Evolutionary conservation across 1,140 invertebrate species (phyloP).

Genomic region (Pinna nobilis): DNA sequence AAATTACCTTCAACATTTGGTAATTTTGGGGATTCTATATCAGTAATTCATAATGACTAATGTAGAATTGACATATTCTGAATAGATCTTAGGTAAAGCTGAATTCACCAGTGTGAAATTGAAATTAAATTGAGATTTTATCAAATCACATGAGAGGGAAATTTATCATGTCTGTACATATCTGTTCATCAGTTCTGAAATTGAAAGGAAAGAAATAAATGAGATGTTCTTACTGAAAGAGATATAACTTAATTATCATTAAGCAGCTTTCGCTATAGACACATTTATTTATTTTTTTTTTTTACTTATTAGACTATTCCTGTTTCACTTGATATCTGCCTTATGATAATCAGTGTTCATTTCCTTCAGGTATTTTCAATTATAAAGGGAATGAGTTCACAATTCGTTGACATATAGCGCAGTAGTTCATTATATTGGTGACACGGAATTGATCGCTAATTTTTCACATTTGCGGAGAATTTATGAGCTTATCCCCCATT

Average conservation of each 20-base stretch:
- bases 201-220: too few relatives aligned
- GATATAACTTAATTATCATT: slow-evolving; percentile 14
- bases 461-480: slow-evolving; percentile 9
- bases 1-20: too few relatives aligned
- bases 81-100: too few relatives aligned
- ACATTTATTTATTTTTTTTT: too few relatives aligned
- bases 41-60: too few relatives aligned
- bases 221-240: slow-evolving; percentile 1
- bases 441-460: slow-evolving; percentile 16
- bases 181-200: too few relatives aligned
- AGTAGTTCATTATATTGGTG: slow-evolving; percentile 15
- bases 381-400: slow-evolving; percentile 13
- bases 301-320: slow-evolving; percentile 13
- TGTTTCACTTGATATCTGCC: slow-evolving; percentile 8
- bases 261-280: slow-evolving; percentile 11
- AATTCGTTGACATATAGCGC: slow-evolving; percentile 11
- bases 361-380: slow-evolving; percentile 17
- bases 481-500: slow-evolving; percentile 4
- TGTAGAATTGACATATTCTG: too few relatives aligned
- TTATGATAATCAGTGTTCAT: slow-evolving; percentile 26
- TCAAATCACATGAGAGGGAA: too few relatives aligned
- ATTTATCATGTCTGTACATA: too few relatives aligned
- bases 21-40: too few relatives aligned
- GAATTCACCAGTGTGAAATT: too few relatives aligned
- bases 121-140: too few relatives aligned